Base-by-base conservation (phyloP, 2,888 invertebrate genomes). In the Aquatica leii region DNA sequence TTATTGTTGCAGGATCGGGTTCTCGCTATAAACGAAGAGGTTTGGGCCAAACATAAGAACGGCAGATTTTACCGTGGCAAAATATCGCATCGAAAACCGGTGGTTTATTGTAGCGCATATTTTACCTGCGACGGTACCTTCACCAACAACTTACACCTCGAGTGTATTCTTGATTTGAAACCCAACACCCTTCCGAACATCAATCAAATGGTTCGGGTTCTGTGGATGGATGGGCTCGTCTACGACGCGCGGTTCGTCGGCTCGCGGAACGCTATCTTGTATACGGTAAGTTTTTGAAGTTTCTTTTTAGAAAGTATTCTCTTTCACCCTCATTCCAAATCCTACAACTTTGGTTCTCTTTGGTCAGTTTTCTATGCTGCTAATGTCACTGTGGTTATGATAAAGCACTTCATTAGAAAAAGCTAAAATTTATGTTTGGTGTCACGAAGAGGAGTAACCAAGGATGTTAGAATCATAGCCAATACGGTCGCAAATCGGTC, bases 31-130 rank as follows among this genome's bases (percentile, higher is more conserved):
- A 40, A 73, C 1, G 83, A 84, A 58, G 74, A 72, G n/a, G 87
- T 88, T 2, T 86, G 87, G 83, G 88, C 87, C 0, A 87, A 85
- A 69, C 87, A 88, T 77, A 83, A 83, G 57, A 88, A 87, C 69
- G 82, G 81, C 1, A 82, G 88, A 43, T 88, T 84, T 75, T 88
- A 88, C 74, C 80, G 83, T 65, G 86, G 85, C 11, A 82, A 78
- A 62, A 82, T 90, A 6, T 72, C 78, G 1, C 81, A 82, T 9
- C 82, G 85, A 9, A 78, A 80, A 12, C 78, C 80, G 17, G 83
- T 83, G 57, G 78, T 82, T 3, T 85, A 85, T 71, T 87, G 86
- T 73, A 84, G 84, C 70, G 86, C 89, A 2, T 85, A 86, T 62
- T 90, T 90, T 76, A 82, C 83, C n/a, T 86, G 86, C 71, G 82